Percentiles rank a stretch among this genome's conserved stretches.
These are phyloP conservation scores for Trypoxylon attenuatum DNA, from an alignment of 2,888 invertebrate species.

Conservation along the genomic window DNA sequence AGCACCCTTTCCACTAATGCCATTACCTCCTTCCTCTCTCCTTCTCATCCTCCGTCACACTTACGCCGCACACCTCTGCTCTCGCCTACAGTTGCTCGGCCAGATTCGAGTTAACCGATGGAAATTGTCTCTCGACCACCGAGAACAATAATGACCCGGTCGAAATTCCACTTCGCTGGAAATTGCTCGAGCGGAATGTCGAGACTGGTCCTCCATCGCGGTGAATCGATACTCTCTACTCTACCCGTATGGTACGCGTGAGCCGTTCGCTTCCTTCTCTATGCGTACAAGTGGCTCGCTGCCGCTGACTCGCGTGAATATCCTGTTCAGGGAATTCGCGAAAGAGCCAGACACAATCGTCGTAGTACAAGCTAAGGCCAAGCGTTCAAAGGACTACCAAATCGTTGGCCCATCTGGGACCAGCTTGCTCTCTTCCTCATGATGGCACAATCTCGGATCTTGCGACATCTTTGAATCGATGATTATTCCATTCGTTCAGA, in stretches of 20 bases:
- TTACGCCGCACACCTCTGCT: too few species aligned
- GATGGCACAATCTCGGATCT: background rate
- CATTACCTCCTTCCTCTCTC: constrained; percentile 18
- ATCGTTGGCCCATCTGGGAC: constrained; percentile 27
- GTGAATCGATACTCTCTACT: constrained; percentile 46
- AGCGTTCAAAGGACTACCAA: constrained; percentile 23
- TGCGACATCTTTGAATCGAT: background rate
- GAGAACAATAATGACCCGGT: constrained; percentile 61
- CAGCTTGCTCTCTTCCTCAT: too few species aligned
- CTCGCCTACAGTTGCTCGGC: constrained; percentile 27
- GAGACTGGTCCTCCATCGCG: constrained; percentile 40
- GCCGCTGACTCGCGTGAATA: constrained; percentile 43
- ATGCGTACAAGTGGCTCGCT: constrained; percentile 31
- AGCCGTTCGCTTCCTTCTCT: constrained; percentile 31
- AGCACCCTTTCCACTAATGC: background rate
- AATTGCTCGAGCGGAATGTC: constrained; percentile 49
- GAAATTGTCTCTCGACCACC: constrained; percentile 59
- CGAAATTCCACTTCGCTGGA: constrained; percentile 55
- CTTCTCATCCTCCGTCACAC: constrained; percentile 7
- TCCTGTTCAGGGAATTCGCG: constrained; percentile 31
- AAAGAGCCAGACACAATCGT: constrained; percentile 8
- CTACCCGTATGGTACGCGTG: constrained; percentile 35
- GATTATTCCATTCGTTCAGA: background rate
- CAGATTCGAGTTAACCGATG: constrained; percentile 53
- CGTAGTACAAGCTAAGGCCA: constrained; percentile 35